Percentiles rank a stretch among this genome's conserved stretches.
Evolutionary conservation across 2,888 invertebrate genomes (phyloP).

Genomic region (Drosophila yooni): DNA sequence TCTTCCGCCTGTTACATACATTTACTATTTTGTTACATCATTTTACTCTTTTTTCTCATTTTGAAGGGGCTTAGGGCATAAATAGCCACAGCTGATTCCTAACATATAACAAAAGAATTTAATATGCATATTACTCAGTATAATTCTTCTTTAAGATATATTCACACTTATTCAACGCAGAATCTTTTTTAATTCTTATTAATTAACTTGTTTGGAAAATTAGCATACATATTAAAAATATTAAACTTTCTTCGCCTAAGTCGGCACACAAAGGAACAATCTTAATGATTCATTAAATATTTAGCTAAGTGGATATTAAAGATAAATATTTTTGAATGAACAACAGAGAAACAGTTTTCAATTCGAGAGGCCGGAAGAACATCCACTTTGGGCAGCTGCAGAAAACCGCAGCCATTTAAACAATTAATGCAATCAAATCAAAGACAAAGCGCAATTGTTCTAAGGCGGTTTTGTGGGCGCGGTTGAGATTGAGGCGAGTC

Average conservation of each 20-base stretch:
- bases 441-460: constrained; percentile 53
- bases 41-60: no score
- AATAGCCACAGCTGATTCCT: no score
- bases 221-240: neutral
- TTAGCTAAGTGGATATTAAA: constrained; percentile 4
- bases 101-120: no score
- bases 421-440: constrained; percentile 66
- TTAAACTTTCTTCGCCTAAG: neutral
- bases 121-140: no score
- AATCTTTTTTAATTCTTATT: neutral
- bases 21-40: no score
- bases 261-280: neutral
- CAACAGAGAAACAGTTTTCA: constrained; percentile 6
- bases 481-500: neutral
- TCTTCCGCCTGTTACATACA: no score
- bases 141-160: no score
- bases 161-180: neutral
- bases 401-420: constrained; percentile 48
- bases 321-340: constrained; percentile 21
- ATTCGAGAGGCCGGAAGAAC: neutral
- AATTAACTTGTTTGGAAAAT: neutral
- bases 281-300: neutral
- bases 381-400: neutral
- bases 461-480: constrained; percentile 42
- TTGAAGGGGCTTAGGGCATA: no score